Percentiles rank a stretch among this genome's conserved stretches.
Evolutionary conservation across 2,797 vertebrate genomes (phyloP).

Genomic region (Clarias fuscus): DNA sequence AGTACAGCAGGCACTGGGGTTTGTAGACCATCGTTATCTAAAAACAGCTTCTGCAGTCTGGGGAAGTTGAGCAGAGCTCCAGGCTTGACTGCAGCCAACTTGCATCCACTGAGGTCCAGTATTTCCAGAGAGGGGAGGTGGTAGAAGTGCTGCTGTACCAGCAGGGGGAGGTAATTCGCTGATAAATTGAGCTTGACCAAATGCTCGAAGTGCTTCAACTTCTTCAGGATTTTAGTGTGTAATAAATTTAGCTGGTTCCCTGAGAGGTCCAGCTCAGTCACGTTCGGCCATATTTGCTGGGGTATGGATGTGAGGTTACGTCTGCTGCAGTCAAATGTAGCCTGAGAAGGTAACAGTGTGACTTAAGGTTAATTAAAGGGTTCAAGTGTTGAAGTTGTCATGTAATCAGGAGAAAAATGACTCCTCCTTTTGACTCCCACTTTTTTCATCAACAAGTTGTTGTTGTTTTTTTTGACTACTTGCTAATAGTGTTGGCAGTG

Average conservation of each 20-base stretch:
- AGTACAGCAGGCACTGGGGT: conserved; percentile 33
- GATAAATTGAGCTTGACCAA: conserved; percentile 70
- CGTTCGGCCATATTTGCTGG: conserved; percentile 62
- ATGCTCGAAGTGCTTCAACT: conserved; percentile 61
- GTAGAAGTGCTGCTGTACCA: conserved; percentile 71
- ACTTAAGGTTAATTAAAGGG: neutral
- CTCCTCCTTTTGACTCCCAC: too few species aligned
- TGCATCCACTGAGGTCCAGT: conserved; percentile 72
- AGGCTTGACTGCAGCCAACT: conserved; percentile 56
- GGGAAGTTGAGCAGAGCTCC: conserved; percentile 61
- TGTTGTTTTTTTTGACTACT: neutral
- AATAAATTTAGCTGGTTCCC: conserved; percentile 66
- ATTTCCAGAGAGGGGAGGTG: conserved; percentile 59
- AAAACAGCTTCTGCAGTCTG: conserved; percentile 62
- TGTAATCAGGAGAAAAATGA: neutral
- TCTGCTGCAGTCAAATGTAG: conserved; percentile 63
- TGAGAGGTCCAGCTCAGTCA: conserved; percentile 69
- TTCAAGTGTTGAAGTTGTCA: neutral
- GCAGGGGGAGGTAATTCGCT: conserved; percentile 70
- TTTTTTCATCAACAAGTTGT: neutral
- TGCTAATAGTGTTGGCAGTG: neutral
- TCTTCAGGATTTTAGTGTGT: conserved; percentile 65
- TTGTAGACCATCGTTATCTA: conserved; percentile 65
- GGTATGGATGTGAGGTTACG: conserved; percentile 64
- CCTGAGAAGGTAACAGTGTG: conserved; percentile 49